Base-by-base conservation (phyloP, 2,797 vertebrate species). In the Mormyrops attenuatus region DNA sequence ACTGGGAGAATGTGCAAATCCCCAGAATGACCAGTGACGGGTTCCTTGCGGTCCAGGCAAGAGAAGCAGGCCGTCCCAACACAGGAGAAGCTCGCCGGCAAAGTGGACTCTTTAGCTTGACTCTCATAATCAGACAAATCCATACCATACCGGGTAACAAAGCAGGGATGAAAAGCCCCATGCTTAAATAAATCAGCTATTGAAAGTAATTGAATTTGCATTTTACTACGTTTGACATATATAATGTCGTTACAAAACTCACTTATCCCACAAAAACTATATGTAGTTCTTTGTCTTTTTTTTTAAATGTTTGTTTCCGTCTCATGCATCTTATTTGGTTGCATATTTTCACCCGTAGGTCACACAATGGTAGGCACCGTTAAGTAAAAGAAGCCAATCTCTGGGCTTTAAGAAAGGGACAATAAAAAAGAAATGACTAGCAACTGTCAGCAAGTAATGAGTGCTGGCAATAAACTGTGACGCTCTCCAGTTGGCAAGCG, bases 381-480 rank as follows among this genome's bases (percentile, higher is more conserved):
- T 8, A 80, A 41, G 38, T 57, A 66, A 63, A 38, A 88, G 66
- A 60, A 44, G 86, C 50, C 15, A 86, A n/a, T 44, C 44, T 53
- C 9, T 26, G 22, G 82, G 50, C 30, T 89, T 87, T 52, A 50
- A 89, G 38, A 63, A 89, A 85, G 26, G 8, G 47, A 77, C 57
- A 90, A 80, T 63, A 88, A 88, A 89, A 69, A 90, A 82, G 26
- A 88, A 90, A 89, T 73, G 53, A 90, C 52, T 89, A 89, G 84
- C 85, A 88, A 87, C 88, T 95, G 95, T 95, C 95, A 94, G 93
- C 94, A 94, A 95, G 93, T 95, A 93, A 94, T 94, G 95, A 94
- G 93, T 93, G 94, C 93, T 92, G 90, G 90, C 92, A 92, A 91
- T 93, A 93, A 94, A 94, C 94, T 87, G 88, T 88, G 34, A 88